Conservation (phyloP, 2,888 invertebrate genomes). For the Cremastinae sp. region DNA sequence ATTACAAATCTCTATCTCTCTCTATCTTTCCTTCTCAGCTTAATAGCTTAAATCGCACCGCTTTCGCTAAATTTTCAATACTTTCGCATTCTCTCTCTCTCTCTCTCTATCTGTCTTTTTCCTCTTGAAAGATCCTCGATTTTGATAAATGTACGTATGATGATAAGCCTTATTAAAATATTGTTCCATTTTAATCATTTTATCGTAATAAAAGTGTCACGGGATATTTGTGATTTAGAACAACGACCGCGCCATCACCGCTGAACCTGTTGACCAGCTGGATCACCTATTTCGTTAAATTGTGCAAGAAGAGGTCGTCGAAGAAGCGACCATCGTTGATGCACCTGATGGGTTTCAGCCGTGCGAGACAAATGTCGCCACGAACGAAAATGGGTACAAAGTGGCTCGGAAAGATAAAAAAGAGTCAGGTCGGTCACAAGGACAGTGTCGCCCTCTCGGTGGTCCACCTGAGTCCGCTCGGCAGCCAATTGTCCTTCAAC, state of each 20-base stretch:
- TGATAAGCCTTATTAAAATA: too few relatives aligned
- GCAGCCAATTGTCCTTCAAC: slow-evolving; percentile 90
- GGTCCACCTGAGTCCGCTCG: slow-evolving; percentile 90
- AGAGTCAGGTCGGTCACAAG: slow-evolving; percentile 91
- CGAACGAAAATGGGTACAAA: slow-evolving; percentile 93
- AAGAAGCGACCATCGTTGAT: slow-evolving; percentile 91
- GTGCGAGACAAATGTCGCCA: slow-evolving; percentile 87
- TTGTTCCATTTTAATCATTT: too few relatives aligned
- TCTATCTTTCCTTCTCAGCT: slow-evolving; percentile 1
- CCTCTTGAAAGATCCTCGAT: slow-evolving; percentile 20
- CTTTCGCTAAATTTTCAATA: too few relatives aligned
- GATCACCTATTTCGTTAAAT: slow-evolving; percentile 91
- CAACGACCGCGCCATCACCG: slow-evolving; percentile 98
- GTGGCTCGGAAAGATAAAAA: slow-evolving; percentile 93
- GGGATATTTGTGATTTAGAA: slow-evolving; percentile 85
- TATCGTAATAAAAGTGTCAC: not conserved
- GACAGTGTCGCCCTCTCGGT: slow-evolving; percentile 90
- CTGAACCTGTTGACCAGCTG: slow-evolving; percentile 97
- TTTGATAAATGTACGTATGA: too few relatives aligned
- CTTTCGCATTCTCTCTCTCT: not conserved
- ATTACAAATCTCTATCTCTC: not conserved
- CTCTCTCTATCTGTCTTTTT: slow-evolving; percentile 1
- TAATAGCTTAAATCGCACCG: not conserved
- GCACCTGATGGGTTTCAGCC: slow-evolving; percentile 89
- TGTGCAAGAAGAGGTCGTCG: slow-evolving; percentile 87